Percentiles rank a stretch among this genome's conserved stretches.
Evolutionary conservation across 2,888 invertebrate species (phyloP).

Genomic region (Capitulum mitella): DNA sequence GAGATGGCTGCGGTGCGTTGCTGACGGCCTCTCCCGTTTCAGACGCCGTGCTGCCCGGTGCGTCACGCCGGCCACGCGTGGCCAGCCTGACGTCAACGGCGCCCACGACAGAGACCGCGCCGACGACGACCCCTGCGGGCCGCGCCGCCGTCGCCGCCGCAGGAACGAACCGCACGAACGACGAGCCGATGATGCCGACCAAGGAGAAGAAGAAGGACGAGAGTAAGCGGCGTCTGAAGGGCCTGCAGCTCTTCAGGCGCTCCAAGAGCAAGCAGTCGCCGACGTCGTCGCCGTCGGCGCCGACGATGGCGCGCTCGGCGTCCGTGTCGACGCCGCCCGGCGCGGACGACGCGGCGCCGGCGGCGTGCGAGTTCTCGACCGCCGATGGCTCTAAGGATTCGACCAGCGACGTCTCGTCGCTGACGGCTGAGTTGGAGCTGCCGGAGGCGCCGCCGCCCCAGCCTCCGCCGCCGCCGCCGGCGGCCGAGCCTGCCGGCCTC

Average conservation of each 20-base stretch:
- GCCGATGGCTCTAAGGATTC: not conserved
- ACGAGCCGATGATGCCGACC: not conserved
- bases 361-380: not conserved
- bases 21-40: too few relatives aligned
- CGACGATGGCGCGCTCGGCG: not conserved
- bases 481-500: too few relatives aligned
- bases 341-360: not conserved
- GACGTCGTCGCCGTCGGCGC: not conserved
- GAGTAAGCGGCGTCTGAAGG: conserved; percentile 18
- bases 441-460: not conserved
- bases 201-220: not conserved
- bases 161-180: not conserved
- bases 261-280: conserved; percentile 8
- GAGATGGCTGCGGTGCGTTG: too few relatives aligned
- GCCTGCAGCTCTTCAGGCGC: conserved; percentile 4
- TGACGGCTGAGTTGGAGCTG: not conserved
- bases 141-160: not conserved
- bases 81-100: too few relatives aligned
- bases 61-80: too few relatives aligned
- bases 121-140: too few relatives aligned
- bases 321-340: not conserved
- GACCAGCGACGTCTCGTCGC: not conserved
- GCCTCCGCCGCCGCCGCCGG: too few relatives aligned
- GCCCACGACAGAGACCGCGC: too few relatives aligned
- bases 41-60: too few relatives aligned